Evolutionary conservation across 2,797 vertebrate species (phyloP).

Genomic region (Cossypha polioptera): DNA sequence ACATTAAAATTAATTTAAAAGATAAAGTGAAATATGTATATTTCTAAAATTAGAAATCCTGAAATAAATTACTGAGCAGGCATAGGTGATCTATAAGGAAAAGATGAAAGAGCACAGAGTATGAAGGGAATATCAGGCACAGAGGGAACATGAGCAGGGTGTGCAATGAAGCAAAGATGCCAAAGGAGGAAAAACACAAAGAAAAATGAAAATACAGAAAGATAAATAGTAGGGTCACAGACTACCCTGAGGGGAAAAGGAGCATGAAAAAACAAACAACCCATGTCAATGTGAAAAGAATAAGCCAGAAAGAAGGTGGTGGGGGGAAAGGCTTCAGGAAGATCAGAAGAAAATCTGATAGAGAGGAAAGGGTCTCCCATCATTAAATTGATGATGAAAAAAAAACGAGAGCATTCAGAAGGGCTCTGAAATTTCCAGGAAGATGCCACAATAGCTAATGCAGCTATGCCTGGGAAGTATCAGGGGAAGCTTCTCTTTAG

Average conservation of each 20-base stretch:
- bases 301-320: not conserved
- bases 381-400: not conserved
- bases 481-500: not conserved
- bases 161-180: not conserved
- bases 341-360: not conserved
- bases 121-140: not conserved
- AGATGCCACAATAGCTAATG: not conserved
- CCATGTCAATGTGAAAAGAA: not conserved
- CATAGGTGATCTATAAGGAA: not conserved
- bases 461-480: not conserved
- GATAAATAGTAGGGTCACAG: not conserved
- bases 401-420: not conserved
- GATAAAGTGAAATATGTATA: not conserved
- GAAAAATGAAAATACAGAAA: conserved; percentile 13
- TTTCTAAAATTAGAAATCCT: not conserved
- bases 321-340: not conserved
- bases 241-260: not conserved
- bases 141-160: not conserved
- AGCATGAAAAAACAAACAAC: not conserved
- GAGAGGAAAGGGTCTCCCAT: not conserved
- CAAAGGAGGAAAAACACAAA: not conserved
- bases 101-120: not conserved
- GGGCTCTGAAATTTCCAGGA: not conserved
- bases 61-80: not conserved
- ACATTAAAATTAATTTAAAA: not conserved